These are phyloP conservation scores for Synanthedon andrenaeformis DNA, from an alignment of 2,888 invertebrate genomes.

Conservation along the genomic window DNA sequence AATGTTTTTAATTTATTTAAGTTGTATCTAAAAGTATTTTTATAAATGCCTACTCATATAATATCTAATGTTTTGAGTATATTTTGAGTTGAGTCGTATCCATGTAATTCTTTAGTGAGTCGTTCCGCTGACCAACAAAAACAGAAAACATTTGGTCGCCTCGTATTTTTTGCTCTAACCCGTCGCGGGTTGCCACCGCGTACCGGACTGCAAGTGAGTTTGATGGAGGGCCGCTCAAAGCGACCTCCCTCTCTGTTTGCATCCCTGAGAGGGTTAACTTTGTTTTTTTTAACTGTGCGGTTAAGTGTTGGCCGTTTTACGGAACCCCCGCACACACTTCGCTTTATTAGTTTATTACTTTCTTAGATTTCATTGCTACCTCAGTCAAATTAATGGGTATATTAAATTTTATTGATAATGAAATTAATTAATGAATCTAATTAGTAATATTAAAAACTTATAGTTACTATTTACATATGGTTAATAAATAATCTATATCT, in stretches of 20 bases:
- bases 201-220: slow-evolving; percentile 25
- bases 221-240: slow-evolving; percentile 30
- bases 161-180: slow-evolving; percentile 10
- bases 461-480: too few relatives aligned
- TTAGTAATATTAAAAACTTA: too few relatives aligned
- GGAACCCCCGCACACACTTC: neutral
- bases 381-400: too few relatives aligned
- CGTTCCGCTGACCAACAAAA: slow-evolving; percentile 42
- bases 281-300: neutral
- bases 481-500: too few relatives aligned
- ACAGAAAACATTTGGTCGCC: slow-evolving; percentile 17
- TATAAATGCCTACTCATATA: too few relatives aligned
- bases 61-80: too few relatives aligned
- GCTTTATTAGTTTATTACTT: neutral
- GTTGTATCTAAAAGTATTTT: too few relatives aligned
- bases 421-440: too few relatives aligned
- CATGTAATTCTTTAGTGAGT: slow-evolving; percentile 7
- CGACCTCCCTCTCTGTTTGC: slow-evolving; percentile 3
- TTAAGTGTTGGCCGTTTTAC: neutral
- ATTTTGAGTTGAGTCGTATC: slow-evolving; percentile 8
- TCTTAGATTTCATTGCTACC: too few relatives aligned
- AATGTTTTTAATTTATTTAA: too few relatives aligned
- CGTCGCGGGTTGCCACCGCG: slow-evolving; percentile 5
- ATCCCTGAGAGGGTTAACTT: neutral
- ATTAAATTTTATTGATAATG: too few relatives aligned